Conservation (phyloP, 1,140 invertebrate species). For the Nomia melanderi region DNA sequence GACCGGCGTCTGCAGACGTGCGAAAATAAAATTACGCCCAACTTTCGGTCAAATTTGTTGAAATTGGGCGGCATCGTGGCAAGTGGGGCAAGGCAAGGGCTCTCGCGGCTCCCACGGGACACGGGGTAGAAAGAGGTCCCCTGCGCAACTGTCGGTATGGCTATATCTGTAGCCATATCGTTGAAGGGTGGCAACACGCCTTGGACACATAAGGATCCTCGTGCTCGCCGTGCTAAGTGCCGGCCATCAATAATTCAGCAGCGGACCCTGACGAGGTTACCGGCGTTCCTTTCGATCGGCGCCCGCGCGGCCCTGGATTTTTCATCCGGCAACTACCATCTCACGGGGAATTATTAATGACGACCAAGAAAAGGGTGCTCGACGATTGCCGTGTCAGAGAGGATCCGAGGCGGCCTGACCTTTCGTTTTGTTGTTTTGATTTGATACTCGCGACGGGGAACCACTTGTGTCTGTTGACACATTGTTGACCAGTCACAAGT, state of each 20-base stretch:
- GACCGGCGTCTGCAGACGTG: constrained; percentile 74
- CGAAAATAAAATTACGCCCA: constrained; percentile 84
- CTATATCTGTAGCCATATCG: constrained; percentile 54
- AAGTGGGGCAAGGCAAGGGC: constrained; percentile 58
- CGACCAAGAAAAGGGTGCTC: neutral
- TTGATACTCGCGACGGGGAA: too few species aligned
- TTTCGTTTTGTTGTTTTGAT: too few species aligned
- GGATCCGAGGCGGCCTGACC: neutral
- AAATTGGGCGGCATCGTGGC: constrained; percentile 81
- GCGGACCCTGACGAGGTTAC: constrained; percentile 75
- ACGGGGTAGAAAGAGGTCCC: constrained; percentile 41
- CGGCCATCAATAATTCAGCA: constrained; percentile 77
- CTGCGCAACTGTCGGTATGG: constrained; percentile 33
- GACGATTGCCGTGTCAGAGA: neutral
- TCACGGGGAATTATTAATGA: constrained; percentile 18
- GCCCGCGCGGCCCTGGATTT: constrained; percentile 17
- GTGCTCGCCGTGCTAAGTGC: constrained; percentile 64
- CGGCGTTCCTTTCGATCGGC: constrained; percentile 34
- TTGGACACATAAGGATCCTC: constrained; percentile 49
- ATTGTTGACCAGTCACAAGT: too few species aligned
- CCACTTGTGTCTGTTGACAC: too few species aligned
- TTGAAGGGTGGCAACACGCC: constrained; percentile 50
- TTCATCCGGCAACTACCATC: constrained; percentile 33
- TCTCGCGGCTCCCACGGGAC: constrained; percentile 70
- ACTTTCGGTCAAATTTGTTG: constrained; percentile 84